Conservation (phyloP, 2,888 invertebrate genomes). For the Torymus tubicola region DNA sequence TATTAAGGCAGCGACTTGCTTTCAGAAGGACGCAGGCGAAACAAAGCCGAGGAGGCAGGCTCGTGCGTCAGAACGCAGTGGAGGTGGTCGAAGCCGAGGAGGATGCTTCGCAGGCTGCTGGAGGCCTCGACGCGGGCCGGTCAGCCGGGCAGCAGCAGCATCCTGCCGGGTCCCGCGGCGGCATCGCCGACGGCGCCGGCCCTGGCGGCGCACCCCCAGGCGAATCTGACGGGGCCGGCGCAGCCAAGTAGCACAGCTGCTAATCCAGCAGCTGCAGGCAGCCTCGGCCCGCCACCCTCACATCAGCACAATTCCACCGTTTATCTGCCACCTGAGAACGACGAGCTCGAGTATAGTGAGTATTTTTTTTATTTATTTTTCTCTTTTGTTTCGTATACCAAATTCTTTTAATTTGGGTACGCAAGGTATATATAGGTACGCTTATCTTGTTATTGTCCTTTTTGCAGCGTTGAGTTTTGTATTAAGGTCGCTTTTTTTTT, state of each 20-base stretch:
- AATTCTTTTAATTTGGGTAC: not conserved
- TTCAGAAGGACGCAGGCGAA: slow-evolving; percentile 54
- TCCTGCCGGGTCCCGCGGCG: slow-evolving; percentile 25
- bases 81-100: slow-evolving; percentile 52
- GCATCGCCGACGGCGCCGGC: slow-evolving; percentile 22
- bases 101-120: slow-evolving; percentile 57
- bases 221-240: slow-evolving; percentile 46
- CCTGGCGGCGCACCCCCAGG: slow-evolving; percentile 26
- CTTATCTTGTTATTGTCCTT: not conserved
- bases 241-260: slow-evolving; percentile 19
- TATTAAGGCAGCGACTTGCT: not conserved
- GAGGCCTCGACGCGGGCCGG: slow-evolving; percentile 52
- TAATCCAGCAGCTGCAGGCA: not conserved
- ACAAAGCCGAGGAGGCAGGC: slow-evolving; percentile 56
- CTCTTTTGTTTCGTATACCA: not conserved
- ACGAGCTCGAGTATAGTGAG: slow-evolving; percentile 74
- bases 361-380: slow-evolving; percentile 54
- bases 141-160: slow-evolving; percentile 29
- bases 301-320: slow-evolving; percentile 72
- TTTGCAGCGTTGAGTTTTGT: slow-evolving; percentile 4
- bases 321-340: slow-evolving; percentile 67
- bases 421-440: no score
- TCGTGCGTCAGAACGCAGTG: slow-evolving; percentile 59
- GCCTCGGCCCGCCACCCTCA: slow-evolving; percentile 32
- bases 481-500: not conserved